These are phyloP conservation scores for Myotis myotis DNA, from an alignment of 2,797 vertebrate genomes.

Conservation along the genomic window DNA sequence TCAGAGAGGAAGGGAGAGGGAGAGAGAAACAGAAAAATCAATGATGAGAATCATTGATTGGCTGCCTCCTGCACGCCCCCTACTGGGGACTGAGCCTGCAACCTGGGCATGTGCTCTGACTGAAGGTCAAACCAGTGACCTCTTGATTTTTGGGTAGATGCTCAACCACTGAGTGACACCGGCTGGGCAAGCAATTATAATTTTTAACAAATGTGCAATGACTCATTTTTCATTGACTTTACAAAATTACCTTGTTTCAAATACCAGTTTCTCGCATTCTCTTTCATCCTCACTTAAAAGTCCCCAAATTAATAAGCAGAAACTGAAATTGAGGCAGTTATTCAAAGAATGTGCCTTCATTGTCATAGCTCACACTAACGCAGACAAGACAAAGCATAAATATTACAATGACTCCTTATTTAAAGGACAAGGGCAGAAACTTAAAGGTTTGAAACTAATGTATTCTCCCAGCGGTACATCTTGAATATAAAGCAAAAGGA, in stretches of 20 bases:
- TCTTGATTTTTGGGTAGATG: no score
- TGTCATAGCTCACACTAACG: not conserved
- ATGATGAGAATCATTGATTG: no score
- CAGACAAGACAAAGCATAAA: not conserved
- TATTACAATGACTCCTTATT: conserved; percentile 1
- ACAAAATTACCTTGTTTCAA: not conserved
- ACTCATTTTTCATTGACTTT: not conserved
- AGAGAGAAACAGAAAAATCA: no score
- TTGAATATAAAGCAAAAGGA: conserved; percentile 43
- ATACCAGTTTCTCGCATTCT: not conserved
- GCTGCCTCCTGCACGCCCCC: no score
- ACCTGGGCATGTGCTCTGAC: no score
- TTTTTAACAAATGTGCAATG: not conserved
- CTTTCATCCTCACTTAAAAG: not conserved
- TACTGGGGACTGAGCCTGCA: no score
- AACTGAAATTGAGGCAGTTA: not conserved
- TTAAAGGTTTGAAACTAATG: conserved; percentile 37
- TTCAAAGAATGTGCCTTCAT: not conserved
- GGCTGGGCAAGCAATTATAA: not conserved
- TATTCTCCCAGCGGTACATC: not conserved
- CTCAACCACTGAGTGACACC: no score
- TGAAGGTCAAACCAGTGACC: not conserved
- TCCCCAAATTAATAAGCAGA: not conserved
- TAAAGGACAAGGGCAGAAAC: conserved; percentile 40
- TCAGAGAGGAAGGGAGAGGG: no score